Evolutionary conservation across 2,888 invertebrate species (phyloP).

Genomic region (Nesidiocoris tenuis): DNA sequence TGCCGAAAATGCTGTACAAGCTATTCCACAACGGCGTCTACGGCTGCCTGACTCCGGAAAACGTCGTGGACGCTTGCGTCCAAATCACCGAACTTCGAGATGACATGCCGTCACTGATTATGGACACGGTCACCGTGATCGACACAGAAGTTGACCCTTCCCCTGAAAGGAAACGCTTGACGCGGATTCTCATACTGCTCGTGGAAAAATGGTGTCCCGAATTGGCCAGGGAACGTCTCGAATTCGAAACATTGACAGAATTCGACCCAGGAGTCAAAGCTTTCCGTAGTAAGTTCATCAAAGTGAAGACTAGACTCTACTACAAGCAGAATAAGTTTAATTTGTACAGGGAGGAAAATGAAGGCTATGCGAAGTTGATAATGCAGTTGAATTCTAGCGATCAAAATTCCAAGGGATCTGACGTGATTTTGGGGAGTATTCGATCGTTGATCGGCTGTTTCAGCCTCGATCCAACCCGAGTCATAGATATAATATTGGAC

Average conservation of each 20-base stretch:
- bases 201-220: slow-evolving; percentile 53
- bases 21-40: slow-evolving; percentile 75
- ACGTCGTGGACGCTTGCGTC: slow-evolving; percentile 67
- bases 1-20: slow-evolving; percentile 76
- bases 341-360: slow-evolving; percentile 96
- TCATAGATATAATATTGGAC: slow-evolving; percentile 92
- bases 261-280: slow-evolving; percentile 85
- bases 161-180: slow-evolving; percentile 54
- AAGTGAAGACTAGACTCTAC: slow-evolving; percentile 97
- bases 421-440: slow-evolving; percentile 70
- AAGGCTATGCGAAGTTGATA: slow-evolving; percentile 96
- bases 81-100: slow-evolving; percentile 76
- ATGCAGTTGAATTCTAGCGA: slow-evolving; percentile 91
- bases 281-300: slow-evolving; percentile 92
- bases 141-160: slow-evolving; percentile 78
- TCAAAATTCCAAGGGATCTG: slow-evolving; percentile 63
- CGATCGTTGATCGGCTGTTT: slow-evolving; percentile 97
- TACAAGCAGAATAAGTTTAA: slow-evolving; percentile 99
- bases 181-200: slow-evolving; percentile 39
- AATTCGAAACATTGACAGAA: slow-evolving; percentile 90
- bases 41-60: slow-evolving; percentile 76
- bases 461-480: slow-evolving; percentile 97
- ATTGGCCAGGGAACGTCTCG: slow-evolving; percentile 85
- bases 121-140: slow-evolving; percentile 80
- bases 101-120: slow-evolving; percentile 77